Evolutionary conservation across 2,888 invertebrate species (phyloP).

Genomic region (Cerceris ruficornis): DNA sequence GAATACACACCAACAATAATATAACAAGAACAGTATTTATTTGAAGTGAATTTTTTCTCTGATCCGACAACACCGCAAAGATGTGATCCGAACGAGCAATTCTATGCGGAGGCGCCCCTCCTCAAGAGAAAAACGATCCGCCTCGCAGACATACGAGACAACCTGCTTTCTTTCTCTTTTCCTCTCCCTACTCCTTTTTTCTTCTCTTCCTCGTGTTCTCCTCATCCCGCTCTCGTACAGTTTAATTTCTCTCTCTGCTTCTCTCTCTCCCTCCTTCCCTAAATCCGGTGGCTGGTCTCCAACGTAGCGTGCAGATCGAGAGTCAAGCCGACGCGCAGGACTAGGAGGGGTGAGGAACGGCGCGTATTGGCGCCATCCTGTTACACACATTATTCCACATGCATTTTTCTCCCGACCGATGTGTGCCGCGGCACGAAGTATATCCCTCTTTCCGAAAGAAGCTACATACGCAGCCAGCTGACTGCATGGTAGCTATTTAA

Average conservation of each 20-base stretch:
- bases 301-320: slow-evolving; percentile 15
- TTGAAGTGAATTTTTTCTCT: background rate
- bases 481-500: slow-evolving; percentile 8
- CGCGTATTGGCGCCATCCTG: slow-evolving; percentile 69
- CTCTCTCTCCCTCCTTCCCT: slow-evolving; percentile 1
- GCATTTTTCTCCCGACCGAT: slow-evolving; percentile 59
- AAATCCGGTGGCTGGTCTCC: background rate
- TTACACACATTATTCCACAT: slow-evolving; percentile 68
- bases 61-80: slow-evolving; percentile 22
- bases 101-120: slow-evolving; percentile 56
- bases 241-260: background rate
- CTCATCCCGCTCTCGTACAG: background rate
- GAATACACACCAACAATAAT: too few species aligned
- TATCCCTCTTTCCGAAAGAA: slow-evolving; percentile 41
- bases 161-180: slow-evolving; percentile 34
- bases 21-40: slow-evolving; percentile 3
- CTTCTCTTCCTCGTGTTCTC: background rate
- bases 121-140: slow-evolving; percentile 63
- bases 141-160: slow-evolving; percentile 69
- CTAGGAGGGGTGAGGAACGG: slow-evolving; percentile 31
- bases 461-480: slow-evolving; percentile 35
- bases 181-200: slow-evolving; percentile 21
- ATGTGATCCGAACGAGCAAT: slow-evolving; percentile 42
- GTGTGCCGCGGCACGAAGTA: slow-evolving; percentile 45
- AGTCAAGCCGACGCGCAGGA: slow-evolving; percentile 9